These are phyloP conservation scores for Strongylocentrotus purpuratus DNA, from an alignment of 35 echinoderm and acorn worm species.

Conservation along the genomic window DNA sequence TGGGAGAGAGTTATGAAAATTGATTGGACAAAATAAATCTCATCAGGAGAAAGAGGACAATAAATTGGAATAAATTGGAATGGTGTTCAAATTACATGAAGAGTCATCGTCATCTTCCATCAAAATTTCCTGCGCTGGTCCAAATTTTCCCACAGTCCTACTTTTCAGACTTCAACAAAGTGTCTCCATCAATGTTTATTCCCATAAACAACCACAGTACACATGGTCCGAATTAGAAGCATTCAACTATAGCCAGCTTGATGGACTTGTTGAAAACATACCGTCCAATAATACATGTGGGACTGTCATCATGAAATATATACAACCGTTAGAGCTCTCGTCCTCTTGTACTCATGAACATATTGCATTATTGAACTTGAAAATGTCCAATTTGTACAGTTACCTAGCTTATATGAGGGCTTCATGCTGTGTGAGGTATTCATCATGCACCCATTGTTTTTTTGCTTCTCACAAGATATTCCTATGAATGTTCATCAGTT, in stretches of 20 bases:
- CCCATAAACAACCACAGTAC: neutral
- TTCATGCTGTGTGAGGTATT: neutral
- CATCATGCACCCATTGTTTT: neutral
- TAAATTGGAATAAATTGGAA: slow-evolving; percentile 19
- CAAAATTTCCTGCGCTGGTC: neutral
- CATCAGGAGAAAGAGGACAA: neutral
- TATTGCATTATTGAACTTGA: neutral
- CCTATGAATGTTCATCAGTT: neutral
- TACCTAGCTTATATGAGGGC: neutral
- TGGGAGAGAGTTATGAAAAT: neutral
- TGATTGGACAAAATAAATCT: neutral
- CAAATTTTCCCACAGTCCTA: slow-evolving; percentile 10
- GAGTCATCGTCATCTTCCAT: neutral
- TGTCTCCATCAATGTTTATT: slow-evolving; percentile 2
- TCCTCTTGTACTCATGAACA: neutral
- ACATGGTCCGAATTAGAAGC: neutral
- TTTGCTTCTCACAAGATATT: neutral
- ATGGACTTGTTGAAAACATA: neutral
- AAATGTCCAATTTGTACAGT: neutral
- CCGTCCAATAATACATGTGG: neutral
- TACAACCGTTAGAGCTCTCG: neutral
- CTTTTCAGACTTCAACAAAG: neutral
- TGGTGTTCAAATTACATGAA: neutral
- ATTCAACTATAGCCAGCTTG: neutral
- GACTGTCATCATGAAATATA: neutral